Evolutionary conservation across 2,113 vertebrate genomes (phyloP).

Genomic region (Cynopterus brachyotis): DNA sequence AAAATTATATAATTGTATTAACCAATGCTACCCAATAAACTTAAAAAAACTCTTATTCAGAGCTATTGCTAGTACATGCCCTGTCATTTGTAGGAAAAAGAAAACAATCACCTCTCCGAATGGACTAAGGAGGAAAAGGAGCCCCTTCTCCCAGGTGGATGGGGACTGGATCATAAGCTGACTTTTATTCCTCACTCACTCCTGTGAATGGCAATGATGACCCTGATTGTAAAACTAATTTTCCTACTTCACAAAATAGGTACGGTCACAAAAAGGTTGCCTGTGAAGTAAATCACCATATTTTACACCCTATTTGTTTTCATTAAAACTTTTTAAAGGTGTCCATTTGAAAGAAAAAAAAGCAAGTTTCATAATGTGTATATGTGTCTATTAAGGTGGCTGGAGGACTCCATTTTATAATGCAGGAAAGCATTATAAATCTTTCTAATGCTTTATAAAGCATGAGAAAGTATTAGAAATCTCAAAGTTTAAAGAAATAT

Average conservation of each 20-base stretch:
- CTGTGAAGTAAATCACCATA: neutral
- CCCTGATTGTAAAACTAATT: neutral
- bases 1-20: too few relatives aligned
- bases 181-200: neutral
- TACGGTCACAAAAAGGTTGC: neutral
- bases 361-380: neutral
- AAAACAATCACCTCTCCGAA: neutral
- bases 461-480: neutral
- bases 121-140: neutral
- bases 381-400: too few relatives aligned
- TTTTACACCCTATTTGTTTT: neutral
- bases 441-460: neutral
- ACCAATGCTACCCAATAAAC: too few relatives aligned
- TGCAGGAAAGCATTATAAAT: neutral
- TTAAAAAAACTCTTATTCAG: neutral
- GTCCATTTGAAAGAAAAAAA: neutral
- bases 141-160: rapidly evolving
- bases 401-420: neutral
- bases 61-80: neutral
- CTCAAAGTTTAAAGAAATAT: slow-evolving; percentile 12
- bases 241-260: neutral
- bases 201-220: rapidly evolving
- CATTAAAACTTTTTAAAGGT: neutral
- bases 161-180: neutral
- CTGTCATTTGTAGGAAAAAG: neutral